phyloP scores from a whole-genome alignment of 92 coral and sea anemone species.

The Epizoanthus ramosus region DNA sequence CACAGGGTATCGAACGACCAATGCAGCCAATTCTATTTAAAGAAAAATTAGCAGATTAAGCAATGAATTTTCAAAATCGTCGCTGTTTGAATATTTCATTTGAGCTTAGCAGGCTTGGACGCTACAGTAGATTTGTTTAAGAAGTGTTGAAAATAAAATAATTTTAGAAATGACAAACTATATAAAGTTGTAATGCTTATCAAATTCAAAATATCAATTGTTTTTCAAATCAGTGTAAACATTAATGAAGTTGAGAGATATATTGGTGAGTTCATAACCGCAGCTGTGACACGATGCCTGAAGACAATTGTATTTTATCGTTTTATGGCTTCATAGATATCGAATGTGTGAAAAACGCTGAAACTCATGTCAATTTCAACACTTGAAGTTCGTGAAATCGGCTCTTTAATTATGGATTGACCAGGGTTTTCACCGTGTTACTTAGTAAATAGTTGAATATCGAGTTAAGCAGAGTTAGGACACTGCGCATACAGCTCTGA shows the following conservation, averaged over 20 bases:
- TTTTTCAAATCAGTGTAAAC: conserved; percentile 46
- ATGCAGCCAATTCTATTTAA: conserved; percentile 21
- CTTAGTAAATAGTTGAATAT: conserved; percentile 7
- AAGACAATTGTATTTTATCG: conserved; percentile 34
- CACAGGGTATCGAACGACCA: conserved; percentile 14
- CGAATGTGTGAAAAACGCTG: background rate
- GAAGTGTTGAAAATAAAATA: background rate
- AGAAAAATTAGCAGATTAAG: background rate
- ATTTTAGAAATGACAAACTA: background rate
- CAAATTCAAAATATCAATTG: conserved; percentile 31
- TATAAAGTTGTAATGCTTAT: conserved; percentile 16
- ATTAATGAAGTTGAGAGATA: conserved; percentile 41
- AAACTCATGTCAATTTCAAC: background rate
- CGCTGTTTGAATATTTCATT: background rate
- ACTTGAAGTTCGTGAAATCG: background rate
- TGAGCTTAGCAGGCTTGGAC: background rate
- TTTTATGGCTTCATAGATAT: conserved; percentile 26
- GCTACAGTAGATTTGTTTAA: background rate
- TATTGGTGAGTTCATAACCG: conserved; percentile 31
- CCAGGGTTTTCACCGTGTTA: conserved; percentile 3
- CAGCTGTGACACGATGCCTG: conserved; percentile 22
- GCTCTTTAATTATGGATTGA: conserved; percentile 1
- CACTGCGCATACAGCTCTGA: background rate
- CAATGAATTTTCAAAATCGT: background rate
- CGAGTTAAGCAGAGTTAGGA: background rate